Base-by-base conservation (phyloP, 2,113 vertebrate genomes). In the Myotis yumanensis region DNA sequence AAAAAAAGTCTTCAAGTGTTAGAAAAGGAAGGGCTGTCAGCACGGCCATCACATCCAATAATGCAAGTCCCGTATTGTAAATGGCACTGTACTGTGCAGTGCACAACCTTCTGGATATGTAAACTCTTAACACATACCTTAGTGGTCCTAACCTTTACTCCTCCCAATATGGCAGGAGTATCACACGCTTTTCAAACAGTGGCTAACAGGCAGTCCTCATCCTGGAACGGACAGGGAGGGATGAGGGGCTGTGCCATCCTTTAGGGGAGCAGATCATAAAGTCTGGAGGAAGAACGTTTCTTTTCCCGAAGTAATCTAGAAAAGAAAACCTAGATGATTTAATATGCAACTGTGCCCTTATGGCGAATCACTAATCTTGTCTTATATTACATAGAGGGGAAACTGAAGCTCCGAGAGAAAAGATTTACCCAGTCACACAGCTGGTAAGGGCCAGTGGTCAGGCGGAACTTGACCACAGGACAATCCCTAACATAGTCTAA, bases 1-100 rank as follows among this genome's bases (percentile, higher is more conserved):
- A 2, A 37, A 37, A 79, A 75, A 75, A 81, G 62, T 73, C 40
- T 72, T 37, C 37, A 17, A 5, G 30, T 35, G 9, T 51, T 25
- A 87, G 62, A 40, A 32, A 51, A 59, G 14, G 32, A 54, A 94
- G 30, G 11, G 8, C 57, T 43, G 43, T 54, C 1, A 43, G 30
- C 4, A 35, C 3, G 7, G 25, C 7, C 32, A 7, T 37, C 12
- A 0, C 1, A 15, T 5, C 25, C 18, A 43, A 17, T 0, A 16
- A 16, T 4, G 0, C 37, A 32, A 37, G 48, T 30, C 37, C 46
- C 0, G 1, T 59, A 5, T 11, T 15, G 4, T 32, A 57, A 66
- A 80, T 1, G 15, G 51, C 4, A 5, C 43, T 8, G 11, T 17
- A 37, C 0, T 10, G 4, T 14, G 4, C 2, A 1, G 18, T 4